phyloP scores from a whole-genome alignment of 30 jellyfish, hydroid and myxozoan genomes.

The Aurelia sp. region DNA sequence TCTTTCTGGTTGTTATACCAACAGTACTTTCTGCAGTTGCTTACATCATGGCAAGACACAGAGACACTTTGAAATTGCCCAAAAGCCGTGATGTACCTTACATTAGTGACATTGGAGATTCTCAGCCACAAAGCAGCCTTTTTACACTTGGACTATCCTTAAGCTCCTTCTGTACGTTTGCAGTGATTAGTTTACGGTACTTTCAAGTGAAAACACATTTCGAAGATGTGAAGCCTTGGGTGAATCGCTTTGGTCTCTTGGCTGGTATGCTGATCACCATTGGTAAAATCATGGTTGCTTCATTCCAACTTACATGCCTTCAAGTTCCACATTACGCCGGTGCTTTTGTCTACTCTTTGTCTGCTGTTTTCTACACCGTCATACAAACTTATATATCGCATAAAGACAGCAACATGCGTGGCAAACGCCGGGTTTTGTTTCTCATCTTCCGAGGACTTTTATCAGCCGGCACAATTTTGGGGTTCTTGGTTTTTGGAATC shows the following conservation, averaged over 20 bases:
- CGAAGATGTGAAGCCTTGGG: constrained; percentile 8
- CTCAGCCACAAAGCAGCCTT: constrained; percentile 80
- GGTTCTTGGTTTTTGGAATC: constrained; percentile 62
- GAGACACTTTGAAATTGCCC: constrained; percentile 35
- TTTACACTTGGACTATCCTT: constrained; percentile 76
- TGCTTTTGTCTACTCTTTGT: constrained; percentile 62
- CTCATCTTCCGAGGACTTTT: constrained; percentile 40
- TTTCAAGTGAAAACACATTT: constrained; percentile 54
- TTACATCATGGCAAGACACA: constrained; percentile 24
- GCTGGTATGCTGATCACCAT: constrained; percentile 49
- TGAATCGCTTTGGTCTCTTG: constrained; percentile 42
- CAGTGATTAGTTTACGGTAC: constrained; percentile 65
- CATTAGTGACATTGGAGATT: constrained; percentile 82
- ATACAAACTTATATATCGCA: constrained; percentile 63
- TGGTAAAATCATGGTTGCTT: constrained; percentile 76
- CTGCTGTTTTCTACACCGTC: constrained; percentile 61
- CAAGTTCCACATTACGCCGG: constrained; percentile 68
- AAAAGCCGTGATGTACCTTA: constrained; percentile 63
- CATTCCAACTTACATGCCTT: constrained; percentile 82
- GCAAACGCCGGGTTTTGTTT: constrained; percentile 3
- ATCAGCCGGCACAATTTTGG: constrained; percentile 41
- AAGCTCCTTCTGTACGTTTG: constrained; percentile 66
- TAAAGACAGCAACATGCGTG: constrained; percentile 13
- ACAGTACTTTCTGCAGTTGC: constrained; percentile 30
- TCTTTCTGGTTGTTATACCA: constrained; percentile 33